Evolutionary conservation across 37 sponge, comb jelly and placozoan species (phyloP).

Genomic region (Spongia lamella): DNA sequence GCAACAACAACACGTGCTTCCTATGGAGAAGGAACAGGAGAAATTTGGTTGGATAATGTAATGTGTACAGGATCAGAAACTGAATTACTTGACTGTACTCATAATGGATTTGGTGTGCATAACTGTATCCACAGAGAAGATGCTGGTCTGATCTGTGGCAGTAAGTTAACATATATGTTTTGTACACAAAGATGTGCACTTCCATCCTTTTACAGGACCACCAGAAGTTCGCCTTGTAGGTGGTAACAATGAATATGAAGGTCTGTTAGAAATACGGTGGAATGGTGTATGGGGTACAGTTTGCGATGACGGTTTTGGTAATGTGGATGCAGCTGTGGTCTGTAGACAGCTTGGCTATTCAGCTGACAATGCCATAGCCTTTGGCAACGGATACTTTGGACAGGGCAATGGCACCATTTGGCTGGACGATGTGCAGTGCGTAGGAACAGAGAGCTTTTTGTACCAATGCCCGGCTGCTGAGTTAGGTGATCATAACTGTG

Average conservation of each 20-base stretch:
- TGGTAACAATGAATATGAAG: constrained; percentile 21
- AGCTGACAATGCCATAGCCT: not conserved
- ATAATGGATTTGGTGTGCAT: constrained; percentile 22
- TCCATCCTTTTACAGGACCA: not conserved
- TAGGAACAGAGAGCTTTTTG: not conserved
- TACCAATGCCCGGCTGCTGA: not conserved
- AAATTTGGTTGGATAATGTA: constrained; percentile 36
- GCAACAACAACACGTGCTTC: not conserved
- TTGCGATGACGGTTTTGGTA: constrained; percentile 33
- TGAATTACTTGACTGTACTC: constrained; percentile 3
- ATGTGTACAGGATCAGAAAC: constrained; percentile 24
- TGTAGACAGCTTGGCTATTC: constrained; percentile 37
- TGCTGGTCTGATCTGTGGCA: constrained; percentile 36
- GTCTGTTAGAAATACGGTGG: constrained; percentile 33
- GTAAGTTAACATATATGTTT: constrained; percentile 16
- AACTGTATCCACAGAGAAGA: constrained; percentile 21
- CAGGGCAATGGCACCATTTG: constrained; percentile 21
- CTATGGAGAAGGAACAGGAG: constrained; percentile 21
- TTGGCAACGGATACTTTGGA: constrained; percentile 10
- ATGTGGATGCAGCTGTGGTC: constrained; percentile 28
- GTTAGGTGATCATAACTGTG: constrained; percentile 14
- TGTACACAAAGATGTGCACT: not conserved
- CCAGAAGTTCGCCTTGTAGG: constrained; percentile 41
- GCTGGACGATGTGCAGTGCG: constrained; percentile 23
- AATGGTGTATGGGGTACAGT: constrained; percentile 34